Evolutionary conservation across 2,888 invertebrate species (phyloP), one percentile per base, ranked within the genome.

Genomic region (Morpho deidamia): DNA sequence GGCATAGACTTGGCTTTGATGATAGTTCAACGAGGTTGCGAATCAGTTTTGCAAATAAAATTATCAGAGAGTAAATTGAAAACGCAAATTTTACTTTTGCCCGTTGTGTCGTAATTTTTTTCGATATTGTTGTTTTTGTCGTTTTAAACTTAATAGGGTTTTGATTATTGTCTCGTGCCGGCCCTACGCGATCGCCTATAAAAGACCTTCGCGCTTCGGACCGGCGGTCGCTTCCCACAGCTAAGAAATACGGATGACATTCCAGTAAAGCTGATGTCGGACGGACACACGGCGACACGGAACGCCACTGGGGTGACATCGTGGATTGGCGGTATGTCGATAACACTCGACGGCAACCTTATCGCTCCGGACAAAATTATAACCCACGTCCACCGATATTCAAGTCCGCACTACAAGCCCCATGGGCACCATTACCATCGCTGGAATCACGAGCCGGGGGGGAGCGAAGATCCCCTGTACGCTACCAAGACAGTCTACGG

Each of bases 401-500:
- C 85, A 60, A 90, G 90, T 70, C 89, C 90, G 39, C 90, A 90
- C 81, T 86, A 85, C 85, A 87, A 84, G 68, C 85, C 88, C 44
- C 88, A 87, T 62, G 88, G 87, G 54, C 88, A 87, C 61, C 83
- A 87, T 80, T 83, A 81, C 72, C 90, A 78, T 64, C 90, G 83
- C 71, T 90, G 82, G 90, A 83, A 81, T 69, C 87, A 87, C 75
- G 88, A 84, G 77, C 90, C 81, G 60, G 91, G 86, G 76, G 90
- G 87, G 66, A 83, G 87, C 59, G 87, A 88, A 67, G 89, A 88
- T 59, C 84, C 90, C 37, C 76, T 88, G 55, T 87, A 87, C 67
- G 88, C 91, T 44, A 91, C 92, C 75, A 91, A 91, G 81, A 92
- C 91, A 32, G 87, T 90, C 82, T 89, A 88, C 76, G 89, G 90